These are phyloP conservation scores for Perithous albicinctus DNA, from an alignment of 2,888 invertebrate genomes.

Conservation along the genomic window DNA sequence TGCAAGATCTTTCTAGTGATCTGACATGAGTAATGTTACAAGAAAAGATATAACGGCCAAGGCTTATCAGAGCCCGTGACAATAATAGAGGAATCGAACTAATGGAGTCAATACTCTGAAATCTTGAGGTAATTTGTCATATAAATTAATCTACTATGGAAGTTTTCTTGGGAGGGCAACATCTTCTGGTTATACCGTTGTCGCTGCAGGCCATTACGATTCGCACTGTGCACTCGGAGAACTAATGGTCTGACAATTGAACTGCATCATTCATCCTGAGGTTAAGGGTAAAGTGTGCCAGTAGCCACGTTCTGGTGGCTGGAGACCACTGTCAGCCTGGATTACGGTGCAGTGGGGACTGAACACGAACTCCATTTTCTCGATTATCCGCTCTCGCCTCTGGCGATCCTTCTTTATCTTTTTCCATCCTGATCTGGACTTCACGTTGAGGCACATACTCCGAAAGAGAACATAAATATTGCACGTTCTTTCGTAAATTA, in stretches of 20 bases:
- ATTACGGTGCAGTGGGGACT: slow-evolving; percentile 24
- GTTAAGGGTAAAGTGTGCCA: slow-evolving; percentile 12
- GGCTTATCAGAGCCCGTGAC: too few relatives aligned
- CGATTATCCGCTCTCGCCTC: slow-evolving; percentile 10
- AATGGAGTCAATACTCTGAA: too few relatives aligned
- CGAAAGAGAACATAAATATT: neutral
- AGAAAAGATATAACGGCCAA: too few relatives aligned
- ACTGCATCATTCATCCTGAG: slow-evolving; percentile 39
- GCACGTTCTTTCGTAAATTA: too few relatives aligned
- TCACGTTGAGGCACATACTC: neutral
- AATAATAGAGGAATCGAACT: neutral
- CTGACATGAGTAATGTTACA: too few relatives aligned
- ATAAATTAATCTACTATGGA: slow-evolving; percentile 43
- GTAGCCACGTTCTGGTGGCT: neutral
- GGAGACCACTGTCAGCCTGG: slow-evolving; percentile 15
- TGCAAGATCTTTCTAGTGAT: too few relatives aligned
- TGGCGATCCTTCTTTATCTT: neutral
- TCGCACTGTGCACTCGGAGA: slow-evolving; percentile 8
- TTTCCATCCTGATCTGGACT: neutral
- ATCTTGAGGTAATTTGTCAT: slow-evolving; percentile 35
- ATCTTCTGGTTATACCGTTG: neutral
- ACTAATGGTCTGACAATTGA: slow-evolving; percentile 45
- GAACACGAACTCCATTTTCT: slow-evolving; percentile 41
- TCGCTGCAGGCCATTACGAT: slow-evolving; percentile 30
- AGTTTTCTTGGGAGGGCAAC: slow-evolving; percentile 4